These are phyloP conservation scores for Orthosia gracilis DNA, from an alignment of 2,888 invertebrate genomes.

Conservation along the genomic window DNA sequence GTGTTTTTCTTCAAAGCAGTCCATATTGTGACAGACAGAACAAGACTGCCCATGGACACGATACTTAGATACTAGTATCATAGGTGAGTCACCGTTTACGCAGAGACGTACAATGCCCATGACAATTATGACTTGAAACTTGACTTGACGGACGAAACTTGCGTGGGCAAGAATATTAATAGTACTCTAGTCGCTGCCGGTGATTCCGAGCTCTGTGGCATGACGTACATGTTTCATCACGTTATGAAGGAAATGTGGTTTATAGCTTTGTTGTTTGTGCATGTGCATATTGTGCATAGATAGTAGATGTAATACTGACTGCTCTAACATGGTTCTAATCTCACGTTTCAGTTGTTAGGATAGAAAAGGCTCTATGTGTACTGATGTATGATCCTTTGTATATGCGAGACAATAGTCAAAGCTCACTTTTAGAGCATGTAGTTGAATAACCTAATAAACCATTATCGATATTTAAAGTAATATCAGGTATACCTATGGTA, in stretches of 20 bases:
- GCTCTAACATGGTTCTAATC: not conserved
- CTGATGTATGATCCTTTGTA: not conserved
- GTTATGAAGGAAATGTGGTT: slow-evolving; percentile 33
- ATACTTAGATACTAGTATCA: no score
- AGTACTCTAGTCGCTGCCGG: not conserved
- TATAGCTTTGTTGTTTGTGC: slow-evolving; percentile 9
- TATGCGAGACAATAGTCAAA: not conserved
- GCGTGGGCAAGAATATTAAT: not conserved
- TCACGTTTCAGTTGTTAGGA: not conserved
- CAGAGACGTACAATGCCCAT: no score
- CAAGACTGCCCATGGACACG: no score
- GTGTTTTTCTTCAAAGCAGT: no score
- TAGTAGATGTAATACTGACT: not conserved
- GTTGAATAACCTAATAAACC: not conserved
- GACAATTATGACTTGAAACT: no score
- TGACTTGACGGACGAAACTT: no score
- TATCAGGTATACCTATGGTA: no score
- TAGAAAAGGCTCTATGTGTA: not conserved
- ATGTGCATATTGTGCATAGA: slow-evolving; percentile 15
- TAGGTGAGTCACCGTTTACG: no score
- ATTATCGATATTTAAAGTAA: no score
- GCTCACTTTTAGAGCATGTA: not conserved
- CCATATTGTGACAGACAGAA: no score
- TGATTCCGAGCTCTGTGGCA: not conserved
- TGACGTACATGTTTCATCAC: slow-evolving; percentile 33